Evolutionary conservation across 1,140 invertebrate species (phyloP).

Genomic region (Hyles vespertilio): DNA sequence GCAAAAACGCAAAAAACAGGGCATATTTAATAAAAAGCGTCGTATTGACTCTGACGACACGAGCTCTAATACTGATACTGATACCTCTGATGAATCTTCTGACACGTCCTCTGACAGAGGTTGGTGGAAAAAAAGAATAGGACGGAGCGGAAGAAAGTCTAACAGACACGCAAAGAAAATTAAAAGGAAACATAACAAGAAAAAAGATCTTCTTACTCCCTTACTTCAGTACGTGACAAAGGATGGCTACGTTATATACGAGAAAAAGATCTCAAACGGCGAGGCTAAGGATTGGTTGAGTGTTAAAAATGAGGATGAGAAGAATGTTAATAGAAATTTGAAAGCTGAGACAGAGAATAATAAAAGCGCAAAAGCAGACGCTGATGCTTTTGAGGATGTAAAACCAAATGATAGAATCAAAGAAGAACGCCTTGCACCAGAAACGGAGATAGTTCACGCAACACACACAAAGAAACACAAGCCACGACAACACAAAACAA

Average conservation of each 20-base stretch:
- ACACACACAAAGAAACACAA: background rate
- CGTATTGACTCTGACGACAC: conserved; percentile 32
- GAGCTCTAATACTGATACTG: conserved; percentile 23
- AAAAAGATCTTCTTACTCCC: conserved; percentile 43
- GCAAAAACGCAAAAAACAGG: conserved; percentile 6
- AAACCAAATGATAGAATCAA: conserved; percentile 2
- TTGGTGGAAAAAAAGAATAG: conserved; percentile 3
- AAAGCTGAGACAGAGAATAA: background rate
- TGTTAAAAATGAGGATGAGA: conserved; percentile 21
- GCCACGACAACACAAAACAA: no score
- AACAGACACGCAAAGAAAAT: conserved; percentile 16
- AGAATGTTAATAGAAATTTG: conserved; percentile 16
- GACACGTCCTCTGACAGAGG: conserved; percentile 29
- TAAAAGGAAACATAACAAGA: conserved; percentile 23
- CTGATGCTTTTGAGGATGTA: background rate
- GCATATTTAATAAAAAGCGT: conserved; percentile 14
- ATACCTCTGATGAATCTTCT: conserved; percentile 11
- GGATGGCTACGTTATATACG: conserved; percentile 63
- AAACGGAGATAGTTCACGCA: background rate
- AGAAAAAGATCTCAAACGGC: conserved; percentile 56
- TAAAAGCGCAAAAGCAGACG: background rate
- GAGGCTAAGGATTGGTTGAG: conserved; percentile 59
- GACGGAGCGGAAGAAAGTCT: conserved; percentile 15
- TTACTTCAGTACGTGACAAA: conserved; percentile 61
- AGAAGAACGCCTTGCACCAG: background rate